Conservation (phyloP, 2,888 invertebrate genomes). For the Drosophila kambysellisi region DNA sequence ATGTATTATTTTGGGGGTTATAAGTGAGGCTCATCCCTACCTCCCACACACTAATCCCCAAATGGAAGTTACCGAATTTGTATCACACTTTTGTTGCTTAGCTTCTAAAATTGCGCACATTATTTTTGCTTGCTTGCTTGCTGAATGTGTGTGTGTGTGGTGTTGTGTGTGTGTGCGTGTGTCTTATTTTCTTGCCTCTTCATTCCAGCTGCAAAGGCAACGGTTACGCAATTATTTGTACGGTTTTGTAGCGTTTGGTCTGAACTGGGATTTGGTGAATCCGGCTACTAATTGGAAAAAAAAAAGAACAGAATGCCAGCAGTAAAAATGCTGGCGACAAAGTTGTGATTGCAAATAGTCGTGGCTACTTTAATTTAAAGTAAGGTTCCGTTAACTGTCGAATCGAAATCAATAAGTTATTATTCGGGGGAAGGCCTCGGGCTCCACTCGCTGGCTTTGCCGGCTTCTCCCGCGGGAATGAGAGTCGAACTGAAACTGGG, state of each 20-base stretch:
- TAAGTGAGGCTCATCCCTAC: slow-evolving; percentile 13
- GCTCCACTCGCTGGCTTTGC: slow-evolving; percentile 24
- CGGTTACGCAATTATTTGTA: slow-evolving; percentile 54
- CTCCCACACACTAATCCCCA: slow-evolving; percentile 24
- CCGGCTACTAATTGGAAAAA: slow-evolving; percentile 60
- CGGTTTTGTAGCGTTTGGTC: slow-evolving; percentile 29
- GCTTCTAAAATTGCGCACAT: slow-evolving; percentile 14
- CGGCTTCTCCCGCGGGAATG: slow-evolving; percentile 32
- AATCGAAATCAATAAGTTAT: slow-evolving; percentile 75
- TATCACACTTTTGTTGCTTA: slow-evolving; percentile 25
- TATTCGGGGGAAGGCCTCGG: slow-evolving; percentile 49
- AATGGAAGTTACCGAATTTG: slow-evolving; percentile 42
- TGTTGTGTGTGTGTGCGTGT: neutral
- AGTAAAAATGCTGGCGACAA: slow-evolving; percentile 24
- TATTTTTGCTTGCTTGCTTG: slow-evolving; percentile 14
- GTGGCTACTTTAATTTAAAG: slow-evolving; percentile 58
- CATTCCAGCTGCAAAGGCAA: slow-evolving; percentile 31
- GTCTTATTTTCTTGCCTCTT: slow-evolving; percentile 8
- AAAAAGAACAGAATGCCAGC: slow-evolving; percentile 6
- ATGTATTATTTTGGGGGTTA: neutral
- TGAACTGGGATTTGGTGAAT: slow-evolving; percentile 49
- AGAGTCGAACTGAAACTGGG: slow-evolving; percentile 19
- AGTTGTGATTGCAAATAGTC: slow-evolving; percentile 30
- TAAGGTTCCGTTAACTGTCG: slow-evolving; percentile 31
- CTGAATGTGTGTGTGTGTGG: neutral